phyloP scores from a whole-genome alignment of 2,797 vertebrate species.

The Cuculus canorus region DNA sequence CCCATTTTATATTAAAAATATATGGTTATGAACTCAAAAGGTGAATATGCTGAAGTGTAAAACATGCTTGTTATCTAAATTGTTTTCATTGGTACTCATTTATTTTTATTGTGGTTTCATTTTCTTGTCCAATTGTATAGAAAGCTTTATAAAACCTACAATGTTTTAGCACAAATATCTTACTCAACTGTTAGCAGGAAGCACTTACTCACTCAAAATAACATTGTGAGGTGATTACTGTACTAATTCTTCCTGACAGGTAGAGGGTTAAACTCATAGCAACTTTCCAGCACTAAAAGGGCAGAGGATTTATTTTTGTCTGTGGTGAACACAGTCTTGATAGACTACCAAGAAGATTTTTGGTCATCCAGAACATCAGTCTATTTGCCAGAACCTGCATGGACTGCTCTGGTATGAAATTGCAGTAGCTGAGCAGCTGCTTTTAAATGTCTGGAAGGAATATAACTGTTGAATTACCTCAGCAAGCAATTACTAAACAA shows the following conservation, averaged over 20 bases:
- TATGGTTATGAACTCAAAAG: neutral
- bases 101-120: neutral
- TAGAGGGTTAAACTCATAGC: neutral
- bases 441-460: neutral
- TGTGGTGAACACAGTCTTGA: neutral
- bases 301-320: neutral
- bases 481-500: neutral
- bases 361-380: neutral
- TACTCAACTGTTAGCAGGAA: neutral
- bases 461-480: neutral
- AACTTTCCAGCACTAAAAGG: neutral
- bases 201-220: neutral
- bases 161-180: neutral
- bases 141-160: neutral
- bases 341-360: neutral
- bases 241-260: neutral
- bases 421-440: neutral
- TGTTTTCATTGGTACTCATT: neutral
- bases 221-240: neutral
- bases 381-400: neutral
- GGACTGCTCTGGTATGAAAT: neutral
- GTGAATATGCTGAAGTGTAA: neutral
- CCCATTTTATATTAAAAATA: neutral
- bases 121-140: neutral
- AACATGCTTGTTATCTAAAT: neutral